phyloP scores from a whole-genome alignment of 1,140 invertebrate genomes.

The Drosophila bipectinata region DNA sequence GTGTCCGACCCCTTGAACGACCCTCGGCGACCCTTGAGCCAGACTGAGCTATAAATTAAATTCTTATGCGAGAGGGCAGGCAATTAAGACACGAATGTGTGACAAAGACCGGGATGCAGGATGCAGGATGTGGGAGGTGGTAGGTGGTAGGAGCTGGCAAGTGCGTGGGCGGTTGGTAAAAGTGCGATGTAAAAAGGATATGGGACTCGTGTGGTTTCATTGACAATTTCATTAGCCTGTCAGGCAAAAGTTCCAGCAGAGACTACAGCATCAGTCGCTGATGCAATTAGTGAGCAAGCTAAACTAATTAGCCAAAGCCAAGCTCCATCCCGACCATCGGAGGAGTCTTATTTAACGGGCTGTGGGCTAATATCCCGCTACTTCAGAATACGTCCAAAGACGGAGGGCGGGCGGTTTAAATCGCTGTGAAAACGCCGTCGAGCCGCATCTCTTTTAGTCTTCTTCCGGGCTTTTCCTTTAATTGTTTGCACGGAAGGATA shows the following conservation, averaged over 20 bases:
- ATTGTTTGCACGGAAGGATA: conserved; percentile 43
- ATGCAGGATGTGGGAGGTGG: not conserved
- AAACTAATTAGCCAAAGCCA: conserved; percentile 68
- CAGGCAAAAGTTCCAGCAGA: conserved; percentile 32
- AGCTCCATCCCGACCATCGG: conserved; percentile 22
- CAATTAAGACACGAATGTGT: conserved; percentile 63
- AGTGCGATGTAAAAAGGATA: not conserved
- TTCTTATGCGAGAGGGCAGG: conserved; percentile 55
- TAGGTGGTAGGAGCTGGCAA: not conserved
- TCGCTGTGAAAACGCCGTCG: conserved; percentile 3
- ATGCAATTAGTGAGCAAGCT: conserved; percentile 69
- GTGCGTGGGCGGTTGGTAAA: not conserved
- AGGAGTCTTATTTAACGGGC: conserved; percentile 2
- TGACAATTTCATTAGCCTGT: conserved; percentile 74
- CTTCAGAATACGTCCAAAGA: not conserved
- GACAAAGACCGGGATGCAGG: conserved; percentile 7
- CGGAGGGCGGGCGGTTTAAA: not conserved
- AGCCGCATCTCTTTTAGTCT: not conserved
- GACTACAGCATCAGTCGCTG: conserved; percentile 27
- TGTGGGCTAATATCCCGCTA: not conserved
- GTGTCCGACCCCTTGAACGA: conserved; percentile 12
- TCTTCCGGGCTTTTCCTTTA: conserved; percentile 42
- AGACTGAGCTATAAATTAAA: conserved; percentile 72
- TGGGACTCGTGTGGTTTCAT: conserved; percentile 53
- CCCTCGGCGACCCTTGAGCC: conserved; percentile 41